Percentiles rank a stretch among this genome's conserved stretches.
Conservation (phyloP, 2,113 vertebrate genomes). For the Madoqua kirkii region DNA sequence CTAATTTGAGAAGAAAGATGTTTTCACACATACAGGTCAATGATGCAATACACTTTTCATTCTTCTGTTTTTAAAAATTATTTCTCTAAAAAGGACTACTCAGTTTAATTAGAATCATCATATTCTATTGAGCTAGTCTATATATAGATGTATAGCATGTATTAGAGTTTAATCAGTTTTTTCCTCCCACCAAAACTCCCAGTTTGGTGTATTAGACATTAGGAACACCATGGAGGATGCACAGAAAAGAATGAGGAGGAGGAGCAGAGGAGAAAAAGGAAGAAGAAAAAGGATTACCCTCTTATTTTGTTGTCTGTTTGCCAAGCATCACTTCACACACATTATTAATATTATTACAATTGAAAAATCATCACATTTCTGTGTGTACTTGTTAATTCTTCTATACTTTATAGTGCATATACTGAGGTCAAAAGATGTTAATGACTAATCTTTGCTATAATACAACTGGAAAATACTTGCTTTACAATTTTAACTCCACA, state of each 20-base stretch:
- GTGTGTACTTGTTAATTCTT: background rate
- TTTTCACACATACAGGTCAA: background rate
- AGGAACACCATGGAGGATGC: background rate
- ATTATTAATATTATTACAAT: background rate
- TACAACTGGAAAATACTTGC: background rate
- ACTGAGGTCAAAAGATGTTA: background rate
- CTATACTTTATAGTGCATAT: background rate
- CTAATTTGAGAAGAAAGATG: background rate
- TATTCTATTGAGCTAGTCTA: background rate
- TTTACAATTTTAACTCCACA: background rate
- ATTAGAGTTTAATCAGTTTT: background rate
- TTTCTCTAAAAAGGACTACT: background rate
- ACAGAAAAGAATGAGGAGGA: background rate
- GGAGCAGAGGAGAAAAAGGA: background rate
- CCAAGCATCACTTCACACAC: background rate
- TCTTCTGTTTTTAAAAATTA: background rate
- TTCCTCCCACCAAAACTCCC: background rate
- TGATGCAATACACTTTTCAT: background rate
- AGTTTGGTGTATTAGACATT: background rate
- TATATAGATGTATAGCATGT: background rate
- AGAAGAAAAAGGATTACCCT: background rate
- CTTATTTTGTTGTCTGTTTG: background rate
- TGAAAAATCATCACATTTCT: background rate
- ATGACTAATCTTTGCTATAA: background rate
- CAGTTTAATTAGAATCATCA: background rate